phyloP scores from a whole-genome alignment of 2,888 invertebrate species.

The Nebria salina region DNA sequence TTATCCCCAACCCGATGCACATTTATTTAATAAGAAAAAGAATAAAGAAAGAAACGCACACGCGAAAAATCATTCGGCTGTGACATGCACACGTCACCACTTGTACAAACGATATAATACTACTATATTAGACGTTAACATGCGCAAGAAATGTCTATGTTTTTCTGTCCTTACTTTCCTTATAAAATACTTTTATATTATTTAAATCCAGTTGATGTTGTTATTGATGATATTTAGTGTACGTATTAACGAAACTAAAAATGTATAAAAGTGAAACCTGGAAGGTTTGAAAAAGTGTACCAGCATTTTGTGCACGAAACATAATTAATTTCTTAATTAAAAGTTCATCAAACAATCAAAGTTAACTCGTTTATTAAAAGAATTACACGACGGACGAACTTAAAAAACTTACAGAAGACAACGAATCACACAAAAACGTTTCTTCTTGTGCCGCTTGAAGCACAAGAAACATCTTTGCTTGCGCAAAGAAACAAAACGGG shows the following conservation, averaged over 20 bases:
- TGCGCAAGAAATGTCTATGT: neutral
- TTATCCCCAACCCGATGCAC: slow-evolving; percentile 58
- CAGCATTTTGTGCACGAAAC: slow-evolving; percentile 23
- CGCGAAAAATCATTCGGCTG: slow-evolving; percentile 21
- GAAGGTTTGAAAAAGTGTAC: neutral
- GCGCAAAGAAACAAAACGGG: slow-evolving; percentile 25
- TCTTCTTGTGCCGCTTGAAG: neutral
- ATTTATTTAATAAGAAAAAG: slow-evolving; percentile 59
- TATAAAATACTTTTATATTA: no score
- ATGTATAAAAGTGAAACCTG: neutral
- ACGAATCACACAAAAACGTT: slow-evolving; percentile 3
- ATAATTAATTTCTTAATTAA: slow-evolving; percentile 44
- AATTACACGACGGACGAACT: slow-evolving; percentile 21
- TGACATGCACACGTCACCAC: slow-evolving; percentile 19
- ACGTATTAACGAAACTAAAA: neutral
- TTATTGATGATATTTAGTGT: no score
- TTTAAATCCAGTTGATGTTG: no score
- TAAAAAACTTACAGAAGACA: slow-evolving; percentile 16
- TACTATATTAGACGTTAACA: neutral
- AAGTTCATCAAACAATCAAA: slow-evolving; percentile 46
- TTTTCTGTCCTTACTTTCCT: no score
- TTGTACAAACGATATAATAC: neutral
- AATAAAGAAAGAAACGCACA: slow-evolving; percentile 52
- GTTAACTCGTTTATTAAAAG: slow-evolving; percentile 38
- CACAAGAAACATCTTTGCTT: neutral